Evolutionary conservation across 35 echinoderm and acorn worm genomes (phyloP).

Genomic region (Lytechinus variegatus): DNA sequence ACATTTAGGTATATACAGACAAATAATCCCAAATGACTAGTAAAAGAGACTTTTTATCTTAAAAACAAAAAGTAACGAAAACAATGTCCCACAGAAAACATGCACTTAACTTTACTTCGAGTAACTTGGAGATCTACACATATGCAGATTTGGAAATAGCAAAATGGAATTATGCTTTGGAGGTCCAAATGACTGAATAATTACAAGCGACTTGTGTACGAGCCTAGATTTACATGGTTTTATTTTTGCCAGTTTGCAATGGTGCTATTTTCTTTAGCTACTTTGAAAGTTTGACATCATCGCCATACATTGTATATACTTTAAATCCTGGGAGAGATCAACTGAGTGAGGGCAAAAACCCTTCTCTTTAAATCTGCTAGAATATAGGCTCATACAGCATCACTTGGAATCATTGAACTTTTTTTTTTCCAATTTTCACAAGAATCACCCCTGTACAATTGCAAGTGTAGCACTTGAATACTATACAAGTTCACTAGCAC

Average conservation of each 20-base stretch:
- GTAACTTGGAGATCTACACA: background rate
- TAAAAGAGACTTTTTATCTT: background rate
- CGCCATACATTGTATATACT: no score
- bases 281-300: no score
- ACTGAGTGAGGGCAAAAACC: no score
- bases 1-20: background rate
- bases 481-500: background rate
- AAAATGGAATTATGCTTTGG: background rate
- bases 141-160: background rate
- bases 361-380: no score
- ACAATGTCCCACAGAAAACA: background rate
- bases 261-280: no score
- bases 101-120: background rate
- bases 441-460: background rate
- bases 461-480: background rate
- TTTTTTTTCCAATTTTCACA: background rate
- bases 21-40: background rate
- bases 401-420: background rate
- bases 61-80: background rate
- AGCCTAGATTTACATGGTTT: background rate
- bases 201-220: background rate
- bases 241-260: no score
- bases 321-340: no score
- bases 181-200: background rate
- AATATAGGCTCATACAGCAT: no score